Conservation (phyloP, 2,113 vertebrate species). For the Pelodiscus sinensis region DNA sequence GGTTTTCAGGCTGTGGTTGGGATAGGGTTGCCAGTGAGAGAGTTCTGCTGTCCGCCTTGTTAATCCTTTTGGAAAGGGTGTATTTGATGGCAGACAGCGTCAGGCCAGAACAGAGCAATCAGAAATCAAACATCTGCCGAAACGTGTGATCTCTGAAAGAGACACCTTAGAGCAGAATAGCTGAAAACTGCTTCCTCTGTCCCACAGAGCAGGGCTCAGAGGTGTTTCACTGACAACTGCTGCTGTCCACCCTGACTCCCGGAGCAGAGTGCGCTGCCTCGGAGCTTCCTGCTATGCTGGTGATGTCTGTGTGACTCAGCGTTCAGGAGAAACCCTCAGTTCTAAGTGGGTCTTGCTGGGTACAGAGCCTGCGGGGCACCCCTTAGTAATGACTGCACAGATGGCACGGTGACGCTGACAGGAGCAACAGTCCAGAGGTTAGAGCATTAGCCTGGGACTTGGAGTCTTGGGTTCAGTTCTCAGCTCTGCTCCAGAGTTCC, state of each 20-base stretch:
- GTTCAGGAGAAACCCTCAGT: neutral
- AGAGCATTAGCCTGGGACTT: neutral
- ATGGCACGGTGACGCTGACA: neutral
- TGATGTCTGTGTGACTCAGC: neutral
- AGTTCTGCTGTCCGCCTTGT: neutral
- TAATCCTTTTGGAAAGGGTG: neutral
- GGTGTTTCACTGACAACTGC: neutral
- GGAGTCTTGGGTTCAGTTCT: neutral
- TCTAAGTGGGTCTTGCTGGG: neutral
- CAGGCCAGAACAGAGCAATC: neutral
- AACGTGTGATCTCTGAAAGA: neutral
- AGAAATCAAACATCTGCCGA: neutral
- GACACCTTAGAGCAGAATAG: neutral
- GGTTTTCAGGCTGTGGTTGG: neutral
- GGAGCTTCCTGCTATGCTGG: neutral
- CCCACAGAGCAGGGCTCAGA: neutral
- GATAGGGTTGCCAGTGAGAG: neutral
- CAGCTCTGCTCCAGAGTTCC: neutral
- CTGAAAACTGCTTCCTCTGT: neutral
- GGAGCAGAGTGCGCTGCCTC: neutral
- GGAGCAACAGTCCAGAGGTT: accelerated
- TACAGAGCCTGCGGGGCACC: neutral
- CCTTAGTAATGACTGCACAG: neutral
- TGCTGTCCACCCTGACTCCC: neutral
- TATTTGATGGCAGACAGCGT: neutral